Conservation (phyloP, 2,888 invertebrate genomes). For the Eurytoma adleriae region DNA sequence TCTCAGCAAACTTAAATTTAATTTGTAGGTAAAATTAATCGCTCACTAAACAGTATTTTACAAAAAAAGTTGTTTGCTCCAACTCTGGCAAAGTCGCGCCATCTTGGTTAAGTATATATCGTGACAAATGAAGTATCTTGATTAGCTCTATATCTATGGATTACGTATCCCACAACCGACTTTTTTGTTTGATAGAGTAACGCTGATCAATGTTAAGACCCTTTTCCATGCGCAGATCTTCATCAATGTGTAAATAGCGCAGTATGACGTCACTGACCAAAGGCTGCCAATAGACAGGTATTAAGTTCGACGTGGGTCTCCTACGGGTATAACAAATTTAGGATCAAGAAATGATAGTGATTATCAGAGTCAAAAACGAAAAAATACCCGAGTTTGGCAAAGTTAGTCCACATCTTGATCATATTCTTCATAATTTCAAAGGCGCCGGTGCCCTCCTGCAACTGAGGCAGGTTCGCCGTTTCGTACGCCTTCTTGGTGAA, state of each 20-base stretch:
- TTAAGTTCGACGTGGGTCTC: constrained; percentile 54
- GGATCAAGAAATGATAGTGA: not conserved
- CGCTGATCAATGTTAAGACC: constrained; percentile 28
- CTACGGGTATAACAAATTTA: not conserved
- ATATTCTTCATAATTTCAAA: constrained; percentile 63
- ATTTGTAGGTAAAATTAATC: too few species aligned
- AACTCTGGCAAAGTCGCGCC: too few species aligned
- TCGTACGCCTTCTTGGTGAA: constrained; percentile 55
- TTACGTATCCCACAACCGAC: too few species aligned
- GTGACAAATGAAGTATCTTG: too few species aligned
- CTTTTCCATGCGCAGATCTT: constrained; percentile 61
- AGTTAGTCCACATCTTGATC: constrained; percentile 70
- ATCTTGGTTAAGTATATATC: too few species aligned
- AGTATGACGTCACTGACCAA: constrained; percentile 57
- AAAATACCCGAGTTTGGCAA: constrained; percentile 71
- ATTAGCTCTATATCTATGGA: too few species aligned
- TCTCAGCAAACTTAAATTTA: too few species aligned
- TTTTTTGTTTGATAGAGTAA: constrained; percentile 4
- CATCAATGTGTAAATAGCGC: constrained; percentile 64
- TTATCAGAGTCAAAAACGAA: not conserved
- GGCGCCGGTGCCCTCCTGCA: constrained; percentile 24
- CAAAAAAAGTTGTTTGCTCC: too few species aligned
- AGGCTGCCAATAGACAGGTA: constrained; percentile 66
- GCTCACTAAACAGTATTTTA: too few species aligned
- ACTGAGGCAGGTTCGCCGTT: not conserved